A percentile compares a stretch with the other conserved stretches of the same genome.
Evolutionary conservation across 2,113 vertebrate genomes (phyloP).

Genomic region (Zosterops pallidus): DNA sequence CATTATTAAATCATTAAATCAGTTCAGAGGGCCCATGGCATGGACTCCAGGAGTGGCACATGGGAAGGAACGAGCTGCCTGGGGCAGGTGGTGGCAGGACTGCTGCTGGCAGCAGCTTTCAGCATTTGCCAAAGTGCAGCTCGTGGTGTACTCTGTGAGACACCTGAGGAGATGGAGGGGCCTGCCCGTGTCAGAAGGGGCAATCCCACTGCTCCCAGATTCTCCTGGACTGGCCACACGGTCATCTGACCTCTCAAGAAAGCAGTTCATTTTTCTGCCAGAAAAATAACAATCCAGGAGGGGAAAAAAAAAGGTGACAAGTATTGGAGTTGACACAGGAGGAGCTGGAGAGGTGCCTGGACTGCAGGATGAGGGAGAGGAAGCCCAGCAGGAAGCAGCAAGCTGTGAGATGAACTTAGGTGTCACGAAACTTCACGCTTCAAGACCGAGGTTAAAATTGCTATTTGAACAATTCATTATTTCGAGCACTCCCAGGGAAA

Average conservation of each 20-base stretch:
- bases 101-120: background rate
- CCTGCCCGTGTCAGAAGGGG: background rate
- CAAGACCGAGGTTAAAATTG: conserved; percentile 46
- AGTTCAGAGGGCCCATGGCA: background rate
- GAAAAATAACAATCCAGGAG: background rate
- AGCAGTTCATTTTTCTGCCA: background rate
- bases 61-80: accelerated
- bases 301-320: background rate
- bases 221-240: background rate
- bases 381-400: conserved; percentile 42
- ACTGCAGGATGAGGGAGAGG: background rate
- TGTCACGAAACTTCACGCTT: conserved; percentile 31
- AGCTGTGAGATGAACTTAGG: conserved; percentile 33
- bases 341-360: background rate
- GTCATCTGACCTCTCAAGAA: background rate
- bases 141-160: background rate
- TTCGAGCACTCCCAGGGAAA: conserved; percentile 30
- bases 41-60: background rate
- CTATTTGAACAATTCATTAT: conserved; percentile 56
- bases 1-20: background rate
- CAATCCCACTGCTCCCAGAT: background rate
- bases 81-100: background rate
- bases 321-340: background rate
- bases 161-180: background rate
- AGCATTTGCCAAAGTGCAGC: background rate